Evolutionary conservation across 2,113 vertebrate species (phyloP).

Genomic region (Columba livia): DNA sequence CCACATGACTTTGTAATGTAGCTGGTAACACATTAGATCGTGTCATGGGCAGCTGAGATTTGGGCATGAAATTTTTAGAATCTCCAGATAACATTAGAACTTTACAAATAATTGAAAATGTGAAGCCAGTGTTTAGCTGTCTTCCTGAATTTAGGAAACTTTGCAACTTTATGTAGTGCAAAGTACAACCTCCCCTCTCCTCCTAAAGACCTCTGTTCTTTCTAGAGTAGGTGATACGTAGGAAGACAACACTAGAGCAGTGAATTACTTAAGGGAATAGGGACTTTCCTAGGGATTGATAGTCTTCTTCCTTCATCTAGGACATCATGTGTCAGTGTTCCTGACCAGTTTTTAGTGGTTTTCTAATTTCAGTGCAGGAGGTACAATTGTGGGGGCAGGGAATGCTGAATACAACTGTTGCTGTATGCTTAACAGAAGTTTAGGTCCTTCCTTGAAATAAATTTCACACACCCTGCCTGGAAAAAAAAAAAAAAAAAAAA

Average conservation of each 20-base stretch:
- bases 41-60: neutral
- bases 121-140: conserved; percentile 13
- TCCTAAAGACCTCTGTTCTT: neutral
- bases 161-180: neutral
- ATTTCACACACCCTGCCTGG: neutral
- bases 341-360: neutral
- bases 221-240: neutral
- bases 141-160: neutral
- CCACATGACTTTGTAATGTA: neutral
- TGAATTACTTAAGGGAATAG: neutral
- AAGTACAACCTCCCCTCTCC: neutral
- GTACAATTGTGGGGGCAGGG: neutral
- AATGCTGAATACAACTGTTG: neutral
- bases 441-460: neutral
- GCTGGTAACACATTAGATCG: neutral
- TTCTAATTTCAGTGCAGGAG: neutral
- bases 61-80: neutral
- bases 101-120: neutral
- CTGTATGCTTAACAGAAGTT: neutral
- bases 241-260: neutral
- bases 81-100: neutral
- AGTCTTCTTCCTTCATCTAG: neutral
- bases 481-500: too few relatives aligned
- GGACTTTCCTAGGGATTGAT: neutral
- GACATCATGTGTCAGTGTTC: rapidly evolving